These are phyloP conservation scores for Brotula barbata DNA, from an alignment of 2,797 vertebrate genomes.

Conservation along the genomic window DNA sequence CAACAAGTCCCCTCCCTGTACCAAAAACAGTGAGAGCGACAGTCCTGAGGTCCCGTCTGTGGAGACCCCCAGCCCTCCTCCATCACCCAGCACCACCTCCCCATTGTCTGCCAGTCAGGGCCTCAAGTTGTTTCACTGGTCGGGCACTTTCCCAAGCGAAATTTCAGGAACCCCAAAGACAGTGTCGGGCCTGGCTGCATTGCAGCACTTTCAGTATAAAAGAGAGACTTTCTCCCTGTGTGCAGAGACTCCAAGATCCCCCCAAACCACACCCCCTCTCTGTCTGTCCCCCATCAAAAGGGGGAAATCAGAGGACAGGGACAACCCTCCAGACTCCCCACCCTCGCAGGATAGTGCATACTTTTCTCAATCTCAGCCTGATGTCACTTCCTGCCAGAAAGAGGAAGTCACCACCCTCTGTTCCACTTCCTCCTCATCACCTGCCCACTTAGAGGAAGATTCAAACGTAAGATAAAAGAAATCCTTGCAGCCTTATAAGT, in stretches of 20 bases:
- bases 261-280: background rate
- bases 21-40: conserved; percentile 18
- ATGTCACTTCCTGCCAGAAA: conserved; percentile 19
- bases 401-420: conserved; percentile 29
- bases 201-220: conserved; percentile 79
- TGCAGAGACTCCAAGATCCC: background rate
- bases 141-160: conserved; percentile 48
- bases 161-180: conserved; percentile 33
- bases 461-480: conserved; percentile 41
- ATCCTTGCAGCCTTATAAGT: background rate
- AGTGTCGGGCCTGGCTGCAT: conserved; percentile 37
- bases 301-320: conserved; percentile 17
- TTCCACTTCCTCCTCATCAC: conserved; percentile 11
- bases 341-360: conserved; percentile 73
- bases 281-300: conserved; percentile 19
- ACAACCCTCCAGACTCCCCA: conserved; percentile 56
- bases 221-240: conserved; percentile 41
- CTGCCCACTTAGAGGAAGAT: conserved; percentile 14
- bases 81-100: conserved; percentile 18
- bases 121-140: conserved; percentile 79
- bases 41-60: conserved; percentile 29
- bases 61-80: conserved; percentile 57
- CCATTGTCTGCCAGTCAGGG: conserved; percentile 49
- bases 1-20: background rate
- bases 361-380: conserved; percentile 75